Conservation (phyloP, 2,113 vertebrate species). For the Rhipidura dahli region DNA sequence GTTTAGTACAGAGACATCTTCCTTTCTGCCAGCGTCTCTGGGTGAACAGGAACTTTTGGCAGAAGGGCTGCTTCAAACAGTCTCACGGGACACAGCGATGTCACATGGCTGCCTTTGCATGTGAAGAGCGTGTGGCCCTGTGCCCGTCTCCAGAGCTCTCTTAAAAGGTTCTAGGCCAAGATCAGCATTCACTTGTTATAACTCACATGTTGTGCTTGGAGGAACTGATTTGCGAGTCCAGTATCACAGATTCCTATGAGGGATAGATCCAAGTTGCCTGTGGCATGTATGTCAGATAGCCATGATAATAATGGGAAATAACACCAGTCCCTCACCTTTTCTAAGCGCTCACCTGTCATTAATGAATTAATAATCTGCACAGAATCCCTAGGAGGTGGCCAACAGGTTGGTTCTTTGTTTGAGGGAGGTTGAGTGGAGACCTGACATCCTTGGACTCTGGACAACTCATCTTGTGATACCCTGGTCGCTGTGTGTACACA, state of each 20-base stretch:
- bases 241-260: neutral
- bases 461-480: neutral
- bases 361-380: neutral
- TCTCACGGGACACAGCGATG: rapidly evolving
- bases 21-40: neutral
- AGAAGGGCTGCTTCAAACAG: neutral
- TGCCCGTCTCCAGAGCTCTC: neutral
- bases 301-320: neutral
- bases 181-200: rapidly evolving
- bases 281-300: neutral
- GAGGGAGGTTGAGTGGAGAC: neutral
- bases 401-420: neutral
- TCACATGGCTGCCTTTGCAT: neutral
- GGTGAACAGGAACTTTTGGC: neutral
- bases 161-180: neutral
- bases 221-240: neutral
- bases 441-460: neutral
- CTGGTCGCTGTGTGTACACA: neutral
- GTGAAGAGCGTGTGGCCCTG: neutral
- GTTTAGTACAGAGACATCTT: neutral
- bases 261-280: neutral
- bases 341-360: neutral
- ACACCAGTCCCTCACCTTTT: neutral
- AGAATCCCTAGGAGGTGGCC: neutral
- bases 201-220: neutral